Percentiles rank a stretch among this genome's conserved stretches.
Conservation (phyloP, 2,797 vertebrate genomes). For the Astyanax mexicanus region DNA sequence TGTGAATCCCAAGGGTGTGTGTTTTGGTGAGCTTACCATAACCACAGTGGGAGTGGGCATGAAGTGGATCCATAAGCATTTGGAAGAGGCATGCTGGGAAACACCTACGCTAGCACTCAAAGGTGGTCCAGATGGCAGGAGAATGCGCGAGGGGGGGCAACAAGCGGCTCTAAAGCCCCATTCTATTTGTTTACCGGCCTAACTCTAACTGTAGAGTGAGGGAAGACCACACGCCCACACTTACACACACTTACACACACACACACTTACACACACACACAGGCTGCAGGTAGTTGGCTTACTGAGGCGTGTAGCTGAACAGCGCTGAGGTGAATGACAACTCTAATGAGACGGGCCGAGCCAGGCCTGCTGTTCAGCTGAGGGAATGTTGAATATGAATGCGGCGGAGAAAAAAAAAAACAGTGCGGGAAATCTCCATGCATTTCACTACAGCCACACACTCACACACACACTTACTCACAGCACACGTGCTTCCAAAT, state of each 20-base stretch:
- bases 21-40: not conserved
- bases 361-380: not conserved
- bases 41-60: not conserved
- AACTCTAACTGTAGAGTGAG: slow-evolving; percentile 64
- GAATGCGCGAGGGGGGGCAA: slow-evolving; percentile 24
- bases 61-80: slow-evolving; percentile 19
- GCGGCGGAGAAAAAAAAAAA: slow-evolving; percentile 50
- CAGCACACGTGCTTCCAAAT: not conserved
- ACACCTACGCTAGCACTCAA: slow-evolving; percentile 59
- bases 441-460: not conserved
- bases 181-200: slow-evolving; percentile 51
- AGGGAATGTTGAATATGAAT: slow-evolving; percentile 34
- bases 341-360: slow-evolving; percentile 67
- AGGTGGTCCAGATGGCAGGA: slow-evolving; percentile 58
- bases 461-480: too few relatives aligned
- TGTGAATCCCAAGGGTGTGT: slow-evolving; percentile 12
- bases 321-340: slow-evolving; percentile 26
- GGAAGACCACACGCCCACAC: slow-evolving; percentile 38
- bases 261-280: slow-evolving; percentile 6
- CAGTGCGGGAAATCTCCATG: slow-evolving; percentile 53
- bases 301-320: slow-evolving; percentile 38
- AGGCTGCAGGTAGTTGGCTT: slow-evolving; percentile 17
- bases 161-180: slow-evolving; percentile 48
- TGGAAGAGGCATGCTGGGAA: slow-evolving; percentile 58
- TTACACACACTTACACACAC: slow-evolving; percentile 18